phyloP scores from a whole-genome alignment of 2,888 invertebrate species.

The Synanthedon formicaeformis region DNA sequence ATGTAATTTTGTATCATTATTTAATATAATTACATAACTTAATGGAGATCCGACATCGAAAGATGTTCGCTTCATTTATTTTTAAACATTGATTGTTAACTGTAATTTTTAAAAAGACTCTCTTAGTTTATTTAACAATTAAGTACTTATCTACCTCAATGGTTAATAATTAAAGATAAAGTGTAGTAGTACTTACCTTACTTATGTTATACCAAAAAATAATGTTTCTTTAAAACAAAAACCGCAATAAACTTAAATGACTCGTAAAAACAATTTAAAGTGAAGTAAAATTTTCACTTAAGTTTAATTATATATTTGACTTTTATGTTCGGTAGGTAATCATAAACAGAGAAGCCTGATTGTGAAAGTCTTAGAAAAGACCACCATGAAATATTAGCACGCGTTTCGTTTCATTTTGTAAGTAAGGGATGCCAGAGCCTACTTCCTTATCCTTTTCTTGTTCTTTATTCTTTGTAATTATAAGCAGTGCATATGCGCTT shows the following conservation, averaged over 20 bases:
- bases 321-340: too few relatives aligned
- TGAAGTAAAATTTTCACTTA: too few relatives aligned
- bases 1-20: background rate
- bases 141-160: background rate
- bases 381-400: too few relatives aligned
- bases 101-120: background rate
- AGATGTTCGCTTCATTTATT: background rate
- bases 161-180: conserved; percentile 1
- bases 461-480: too few relatives aligned
- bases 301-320: too few relatives aligned
- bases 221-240: background rate
- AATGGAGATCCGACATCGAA: background rate
- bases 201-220: background rate
- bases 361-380: too few relatives aligned
- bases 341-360: background rate
- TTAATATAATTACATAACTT: background rate
- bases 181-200: background rate
- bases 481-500: too few relatives aligned
- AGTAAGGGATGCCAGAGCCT: too few relatives aligned
- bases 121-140: background rate
- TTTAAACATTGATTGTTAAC: background rate
- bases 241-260: background rate
- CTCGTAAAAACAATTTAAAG: background rate
- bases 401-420: too few relatives aligned
- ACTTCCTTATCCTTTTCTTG: too few relatives aligned